Evolutionary conservation across 2,888 invertebrate species (phyloP), one percentile per base, ranked within the genome.

Genomic region (Philereme transversata): DNA sequence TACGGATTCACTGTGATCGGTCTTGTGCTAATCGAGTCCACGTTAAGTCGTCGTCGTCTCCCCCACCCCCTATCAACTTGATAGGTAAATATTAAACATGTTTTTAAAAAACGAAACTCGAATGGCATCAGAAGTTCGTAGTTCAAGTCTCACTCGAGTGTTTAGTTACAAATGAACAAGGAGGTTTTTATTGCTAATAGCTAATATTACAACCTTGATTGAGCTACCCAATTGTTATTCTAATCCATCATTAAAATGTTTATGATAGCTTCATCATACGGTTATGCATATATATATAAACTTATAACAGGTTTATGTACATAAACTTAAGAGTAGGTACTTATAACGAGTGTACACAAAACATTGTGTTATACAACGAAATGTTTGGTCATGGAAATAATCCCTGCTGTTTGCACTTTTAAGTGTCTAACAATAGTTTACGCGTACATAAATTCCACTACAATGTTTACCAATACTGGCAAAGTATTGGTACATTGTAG

Each of bases 361-460:
- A 52, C 46, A 35, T 36, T 33, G 35, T 40, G 9, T 51, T 51
- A 53, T 52, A 45, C n/a, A 64, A 62, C 40, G 10, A 8, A 50
- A 51, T 38, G 49, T 40, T 7, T 45, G 57, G 59, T 62, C 51
- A 64, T 36, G 48, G 59, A 59, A 59, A 59, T 60, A 51, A 56
- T 51, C 51, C 46, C 8, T 51, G 45, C 34, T 62, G 55, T 60
- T 57, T 58, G 34, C 50, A 51, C 45, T 59, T 38, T 49, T 56
- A 61, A 61, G 64, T 52, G 51, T 47, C 58, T 58, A 58, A 49
- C 53, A 60, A 61, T 50, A 59, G 51, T 57, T 57, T 59, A 62
- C 10, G 51, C 49, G 53, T 44, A n/a, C 47, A 7, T 9, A 33
- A 7, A 5, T 34, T 8, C 5, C 22, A 47, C 22, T 10, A 56